Base-by-base conservation (phyloP, 2,113 vertebrate species). In the Trachemys scripta region DNA sequence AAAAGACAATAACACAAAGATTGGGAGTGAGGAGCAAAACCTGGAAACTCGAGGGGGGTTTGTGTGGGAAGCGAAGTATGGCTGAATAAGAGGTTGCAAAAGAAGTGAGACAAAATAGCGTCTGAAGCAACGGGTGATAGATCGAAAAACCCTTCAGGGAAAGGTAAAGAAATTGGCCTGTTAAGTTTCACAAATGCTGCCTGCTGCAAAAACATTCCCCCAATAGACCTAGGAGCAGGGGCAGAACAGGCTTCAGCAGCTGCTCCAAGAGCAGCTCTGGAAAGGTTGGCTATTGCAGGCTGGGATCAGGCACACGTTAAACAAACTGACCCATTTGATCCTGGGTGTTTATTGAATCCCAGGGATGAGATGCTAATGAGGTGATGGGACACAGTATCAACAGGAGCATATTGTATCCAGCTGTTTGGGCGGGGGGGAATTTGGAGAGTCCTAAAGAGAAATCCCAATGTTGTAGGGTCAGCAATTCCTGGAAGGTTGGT, bases 61-160 rank as follows among this genome's bases (percentile, higher is more conserved):
- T 49, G 57, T 2, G 4, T 3, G 42, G 75, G 31, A 14, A 94
- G 7, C 11, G 22, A 65, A 0, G 0, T 0, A 75, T 22, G 31
- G 49, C 20, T 31, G 11, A 35, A 59, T 14, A 35, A 13, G 29
- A 31, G 42, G 17, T 22, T 27, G 42, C 24, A 76, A 45, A 76
- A 76, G 42, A 51, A 42, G 47, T 8, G 50, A 1, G 49, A 14
- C 29, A 90, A 85, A 62, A 2, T 2, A 6, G 29, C 79, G 50
- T 1, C 6, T 2, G 45, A 35, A 53, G 72, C 16, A 35, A 50
- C 90, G 14, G 65, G 80, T 47, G n/a, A 22, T 53, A 53, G 78
- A 31, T 59, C 42, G 69, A 31, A 79, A 82, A 84, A 24, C 57
- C 3, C 78, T 80, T 6, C 35, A n/a, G 24, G 65, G 22, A 4